These are phyloP conservation scores for Pituophis catenifer DNA, from an alignment of 2,113 vertebrate genomes.

Conservation along the genomic window DNA sequence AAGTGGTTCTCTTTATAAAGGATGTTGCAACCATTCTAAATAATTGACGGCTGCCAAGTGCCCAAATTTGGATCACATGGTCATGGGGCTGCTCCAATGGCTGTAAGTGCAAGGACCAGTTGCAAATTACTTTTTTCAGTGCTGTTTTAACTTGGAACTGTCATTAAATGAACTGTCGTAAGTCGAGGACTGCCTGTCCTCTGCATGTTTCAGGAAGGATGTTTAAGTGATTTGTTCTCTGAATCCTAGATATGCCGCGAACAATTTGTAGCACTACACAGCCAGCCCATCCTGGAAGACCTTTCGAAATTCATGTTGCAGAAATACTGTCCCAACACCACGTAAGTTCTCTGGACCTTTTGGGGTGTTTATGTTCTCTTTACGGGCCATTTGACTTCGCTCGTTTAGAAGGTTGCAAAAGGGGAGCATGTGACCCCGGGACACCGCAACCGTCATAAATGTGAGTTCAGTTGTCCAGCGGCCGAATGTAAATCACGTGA, in stretches of 20 bases:
- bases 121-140: too few species aligned
- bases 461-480: too few species aligned
- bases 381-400: background rate
- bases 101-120: too few species aligned
- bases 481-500: too few species aligned
- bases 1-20: too few species aligned
- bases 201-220: background rate
- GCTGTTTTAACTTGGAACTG: background rate
- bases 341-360: conserved; percentile 63
- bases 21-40: too few species aligned
- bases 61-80: too few species aligned
- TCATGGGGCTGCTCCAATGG: too few species aligned
- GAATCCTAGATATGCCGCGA: conserved; percentile 85
- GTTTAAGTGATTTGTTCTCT: background rate
- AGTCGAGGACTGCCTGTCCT: background rate
- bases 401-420: too few species aligned
- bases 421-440: too few species aligned
- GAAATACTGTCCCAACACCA: conserved; percentile 74
- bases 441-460: too few species aligned
- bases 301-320: conserved; percentile 83
- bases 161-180: background rate
- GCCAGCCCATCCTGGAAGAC: conserved; percentile 86
- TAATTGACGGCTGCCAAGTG: too few species aligned
- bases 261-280: conserved; percentile 90
- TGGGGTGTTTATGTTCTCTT: background rate